A percentile compares a stretch with the other conserved stretches of the same genome.
These are phyloP conservation scores for Dicranocentrus wangi DNA, from an alignment of 2,888 invertebrate genomes.

Conservation along the genomic window DNA sequence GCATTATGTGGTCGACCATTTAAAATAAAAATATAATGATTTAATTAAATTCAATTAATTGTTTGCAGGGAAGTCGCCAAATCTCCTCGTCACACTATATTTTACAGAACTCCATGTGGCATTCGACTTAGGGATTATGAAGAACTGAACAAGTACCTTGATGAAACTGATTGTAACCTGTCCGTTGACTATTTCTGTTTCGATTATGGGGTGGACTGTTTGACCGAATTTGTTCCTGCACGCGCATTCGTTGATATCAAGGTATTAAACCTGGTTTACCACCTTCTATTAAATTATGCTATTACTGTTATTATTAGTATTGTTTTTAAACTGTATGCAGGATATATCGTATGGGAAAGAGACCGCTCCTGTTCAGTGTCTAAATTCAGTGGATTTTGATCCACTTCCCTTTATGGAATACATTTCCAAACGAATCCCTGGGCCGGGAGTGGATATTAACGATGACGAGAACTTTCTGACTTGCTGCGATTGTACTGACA, in stretches of 20 bases:
- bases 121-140: slow-evolving; percentile 82
- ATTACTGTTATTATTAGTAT: too few species aligned
- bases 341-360: slow-evolving; percentile 89
- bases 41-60: too few species aligned
- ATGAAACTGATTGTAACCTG: slow-evolving; percentile 80
- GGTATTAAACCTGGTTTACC: too few species aligned
- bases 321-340: slow-evolving; percentile 74
- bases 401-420: slow-evolving; percentile 90
- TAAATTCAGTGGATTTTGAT: slow-evolving; percentile 89
- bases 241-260: slow-evolving; percentile 4
- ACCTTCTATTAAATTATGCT: too few species aligned
- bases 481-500: slow-evolving; percentile 94
- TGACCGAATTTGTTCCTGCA: slow-evolving; percentile 83
- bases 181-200: slow-evolving; percentile 94
- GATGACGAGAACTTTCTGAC: slow-evolving; percentile 88
- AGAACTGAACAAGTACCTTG: slow-evolving; percentile 86
- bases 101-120: slow-evolving; percentile 87
- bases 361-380: slow-evolving; percentile 89
- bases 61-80: slow-evolving; percentile 33
- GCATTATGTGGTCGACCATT: not conserved
- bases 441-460: slow-evolving; percentile 88
- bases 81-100: slow-evolving; percentile 73
- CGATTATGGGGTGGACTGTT: slow-evolving; percentile 84
- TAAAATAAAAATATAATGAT: not conserved
- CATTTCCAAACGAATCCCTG: slow-evolving; percentile 87